These are phyloP conservation scores for Parnassius glacialis DNA, from an alignment of 2,888 invertebrate genomes.

Conservation along the genomic window DNA sequence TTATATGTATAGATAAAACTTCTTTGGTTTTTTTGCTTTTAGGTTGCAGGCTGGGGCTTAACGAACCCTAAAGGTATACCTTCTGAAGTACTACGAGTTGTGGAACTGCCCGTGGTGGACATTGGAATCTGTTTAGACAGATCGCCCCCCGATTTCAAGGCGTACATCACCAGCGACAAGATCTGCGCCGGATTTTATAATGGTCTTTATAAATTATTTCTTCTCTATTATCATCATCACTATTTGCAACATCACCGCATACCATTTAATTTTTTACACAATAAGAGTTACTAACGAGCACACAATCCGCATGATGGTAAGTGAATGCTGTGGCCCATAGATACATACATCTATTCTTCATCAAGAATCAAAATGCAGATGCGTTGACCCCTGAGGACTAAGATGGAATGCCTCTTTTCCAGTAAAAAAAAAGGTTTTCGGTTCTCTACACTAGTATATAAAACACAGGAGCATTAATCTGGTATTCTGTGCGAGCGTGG, in stretches of 20 bases:
- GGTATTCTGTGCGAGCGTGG: too few species aligned
- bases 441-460: too few species aligned
- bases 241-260: neutral
- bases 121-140: slow-evolving; percentile 34
- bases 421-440: too few species aligned
- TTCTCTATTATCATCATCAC: neutral
- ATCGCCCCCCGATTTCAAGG: slow-evolving; percentile 31
- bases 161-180: slow-evolving; percentile 47
- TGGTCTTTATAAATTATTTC: slow-evolving; percentile 30
- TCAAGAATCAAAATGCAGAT: too few species aligned
- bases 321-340: too few species aligned
- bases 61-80: slow-evolving; percentile 33
- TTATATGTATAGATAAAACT: too few species aligned
- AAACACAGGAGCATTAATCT: too few species aligned
- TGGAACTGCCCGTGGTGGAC: slow-evolving; percentile 41
- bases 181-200: slow-evolving; percentile 51
- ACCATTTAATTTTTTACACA: neutral
- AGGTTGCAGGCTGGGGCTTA: slow-evolving; percentile 54
- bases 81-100: slow-evolving; percentile 39
- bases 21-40: slow-evolving; percentile 1
- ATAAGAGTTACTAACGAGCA: too few species aligned
- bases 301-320: too few species aligned
- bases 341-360: too few species aligned
- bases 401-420: too few species aligned
- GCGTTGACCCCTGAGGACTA: too few species aligned